Base-by-base conservation (phyloP, 2,888 invertebrate genomes). In the Willowsia nigromaculata region DNA sequence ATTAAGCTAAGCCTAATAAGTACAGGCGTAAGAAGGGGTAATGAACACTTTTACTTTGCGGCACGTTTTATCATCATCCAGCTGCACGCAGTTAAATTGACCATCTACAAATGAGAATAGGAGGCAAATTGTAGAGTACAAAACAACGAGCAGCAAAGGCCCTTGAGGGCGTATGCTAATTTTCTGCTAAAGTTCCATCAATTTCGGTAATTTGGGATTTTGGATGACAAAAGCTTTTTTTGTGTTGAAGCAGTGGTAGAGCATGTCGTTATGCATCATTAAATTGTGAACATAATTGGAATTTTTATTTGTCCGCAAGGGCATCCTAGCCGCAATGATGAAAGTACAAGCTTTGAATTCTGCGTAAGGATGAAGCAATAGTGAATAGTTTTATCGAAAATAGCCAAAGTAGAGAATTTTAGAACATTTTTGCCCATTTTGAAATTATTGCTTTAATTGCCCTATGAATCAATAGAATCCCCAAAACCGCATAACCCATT, bases 31-130 rank as follows among this genome's bases (percentile, higher is more conserved):
- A 65, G 33, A 18, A 65, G 43, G 11, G 15, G 43, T 25, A 71
- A 71, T 71, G 71, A 71, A 71, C 43, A 40, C 71, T 43, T 43
- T 71, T 71, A 71, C 43, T 71, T 71, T 15, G 22, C 40, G 43
- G 40, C 71, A 71, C 43, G 71, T 25, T 71, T 18, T 71, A 25
- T 40, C 6, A 43, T 71, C 71, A 65, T 65, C 62, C 62, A 65
- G 62, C 37, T 18, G 37, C 37, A 33, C 18, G n/a, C n/a, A n/a
- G n/a, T n/a, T 18, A 37, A 33, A 59, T 59, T 15, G 13, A 30
- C 30, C 27, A 59, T 0, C 15, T 15, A 59, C 9, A 37, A 11
- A 65, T 37, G 62, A 33, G 9, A 50, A 50, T 18, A 18, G 18
- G 18, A 18, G 15, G 7, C 7, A 47, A 47, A 47, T 47, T 47